Base-by-base conservation (phyloP, 2,888 invertebrate species). In the Stenodema calcarata region DNA sequence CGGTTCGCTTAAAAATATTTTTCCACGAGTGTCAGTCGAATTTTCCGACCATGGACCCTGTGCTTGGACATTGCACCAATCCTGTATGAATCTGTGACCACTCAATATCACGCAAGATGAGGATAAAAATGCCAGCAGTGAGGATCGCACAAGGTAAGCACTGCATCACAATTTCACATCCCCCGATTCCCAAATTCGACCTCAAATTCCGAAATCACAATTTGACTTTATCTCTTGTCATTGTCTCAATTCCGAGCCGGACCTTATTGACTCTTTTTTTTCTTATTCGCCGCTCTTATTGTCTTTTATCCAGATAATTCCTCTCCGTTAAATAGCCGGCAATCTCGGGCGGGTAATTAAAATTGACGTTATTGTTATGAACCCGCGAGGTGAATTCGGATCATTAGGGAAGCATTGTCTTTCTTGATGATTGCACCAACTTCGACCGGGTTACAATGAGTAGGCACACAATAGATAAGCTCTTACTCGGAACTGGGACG, bases 101-200 rank as follows among this genome's bases (percentile, higher is more conserved):
- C 69, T n/a, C 50, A 69, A n/a, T 69, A 82, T 18, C 54, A 82
- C 82, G 30, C 42, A 97, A 95, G 94, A 97, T 97, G 97, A 96
- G 97, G 96, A 97, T 97, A 94, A 97, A 97, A 95, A 97, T 97
- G 97, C 97, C 97, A 93, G 97, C 97, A 92, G 96, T 97, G 93
- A 95, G 97, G 93, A 97, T 97, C 94, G 96, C 97, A 93, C 97
- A 97, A 96, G 97, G 97, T 97, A 93, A 94, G 79, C 35, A 28
- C 30, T 18, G n/a, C n/a, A n/a, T n/a, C n/a, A n/a, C n/a, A n/a
- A n/a, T n/a, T n/a, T n/a, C n/a, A 35, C 35, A 35, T 35, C 2
- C 4, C 7, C 2, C 35, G 35, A 35, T 35, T 35, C 2, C 35
- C 30, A 35, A 2, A 70, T 14, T 75, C 27, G 23, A 2, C 78